Base-by-base conservation (phyloP, 2,888 invertebrate species). In the Podotricha telesiphe region DNA sequence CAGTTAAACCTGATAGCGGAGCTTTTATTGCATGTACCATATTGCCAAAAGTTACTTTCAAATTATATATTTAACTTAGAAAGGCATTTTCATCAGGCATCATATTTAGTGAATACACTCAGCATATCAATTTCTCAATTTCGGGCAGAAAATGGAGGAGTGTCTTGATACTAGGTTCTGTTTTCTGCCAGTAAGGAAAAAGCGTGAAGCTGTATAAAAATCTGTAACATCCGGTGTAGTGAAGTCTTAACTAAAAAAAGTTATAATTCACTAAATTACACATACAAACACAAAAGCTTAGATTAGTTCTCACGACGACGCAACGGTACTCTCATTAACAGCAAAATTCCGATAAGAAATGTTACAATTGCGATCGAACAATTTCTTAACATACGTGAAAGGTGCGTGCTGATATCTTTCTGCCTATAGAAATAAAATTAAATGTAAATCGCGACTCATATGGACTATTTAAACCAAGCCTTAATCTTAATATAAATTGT, bases 331-430 rank as follows among this genome's bases (percentile, higher is more conserved):
- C 28, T 7, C 10, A 53, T 53, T 17, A 53, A 55, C 34, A 17
- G 55, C 34, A 34, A 34, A 55, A 17, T 17, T 8, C 17, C 55
- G 55, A 55, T 59, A 45, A 42, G 45, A 42, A 45, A 45, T 59
- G 59, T 22, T 45, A 59, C 45, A 45, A 45, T 59, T 45, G 45
- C 45, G 15, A 59, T 59, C 22, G 45, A 22, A 22, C 22, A n/a
- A 45, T 42, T 59, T 42, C 55, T 55, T 55, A 55, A 37, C 17
- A 55, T 34, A 34, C 55, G 34, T 34, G 34, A 55, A 55, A 37
- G 34, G 55, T 55, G 28, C 28, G 4, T 34, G 28, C 53, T n/a
- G 53, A 53, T 53, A 53, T 28, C 53, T 53, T 53, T 53, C 15
- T 34, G 53, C 53, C 34, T 34, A 34, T 34, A 34, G 34, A 34